Conservation (phyloP, 2,113 vertebrate genomes). For the Chlorodrepanis virens region DNA sequence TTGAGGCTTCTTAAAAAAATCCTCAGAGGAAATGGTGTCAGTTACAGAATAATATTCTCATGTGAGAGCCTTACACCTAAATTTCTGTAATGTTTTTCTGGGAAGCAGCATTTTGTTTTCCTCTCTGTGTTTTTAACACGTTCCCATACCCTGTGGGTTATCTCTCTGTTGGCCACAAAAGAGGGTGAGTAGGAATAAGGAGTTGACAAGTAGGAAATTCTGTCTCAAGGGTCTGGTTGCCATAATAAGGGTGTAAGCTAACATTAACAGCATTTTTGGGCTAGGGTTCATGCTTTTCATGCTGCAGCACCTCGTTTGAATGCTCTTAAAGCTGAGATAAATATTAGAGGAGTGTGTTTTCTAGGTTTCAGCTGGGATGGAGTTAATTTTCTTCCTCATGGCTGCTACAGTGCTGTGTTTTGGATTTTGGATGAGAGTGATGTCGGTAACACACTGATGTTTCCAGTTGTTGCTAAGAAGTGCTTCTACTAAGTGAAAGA, state of each 20-base stretch:
- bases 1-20: not conserved
- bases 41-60: not conserved
- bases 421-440: not conserved
- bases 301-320: not conserved
- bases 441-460: not conserved
- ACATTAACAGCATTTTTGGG: not conserved
- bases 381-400: not conserved
- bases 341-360: not conserved
- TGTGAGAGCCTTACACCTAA: not conserved
- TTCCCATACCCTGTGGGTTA: not conserved
- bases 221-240: not conserved
- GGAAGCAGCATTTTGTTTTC: constrained; percentile 6
- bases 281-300: not conserved
- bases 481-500: not conserved
- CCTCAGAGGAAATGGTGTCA: not conserved
- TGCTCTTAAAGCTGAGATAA: not conserved
- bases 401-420: not conserved
- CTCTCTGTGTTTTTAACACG: not conserved
- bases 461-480: not conserved
- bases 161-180: not conserved
- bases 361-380: not conserved
- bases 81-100: not conserved
- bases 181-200: not conserved
- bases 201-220: not conserved
- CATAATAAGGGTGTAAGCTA: not conserved